These are phyloP conservation scores for Drosophila bifasciata DNA, from an alignment of 1,140 invertebrate species.

Conservation along the genomic window DNA sequence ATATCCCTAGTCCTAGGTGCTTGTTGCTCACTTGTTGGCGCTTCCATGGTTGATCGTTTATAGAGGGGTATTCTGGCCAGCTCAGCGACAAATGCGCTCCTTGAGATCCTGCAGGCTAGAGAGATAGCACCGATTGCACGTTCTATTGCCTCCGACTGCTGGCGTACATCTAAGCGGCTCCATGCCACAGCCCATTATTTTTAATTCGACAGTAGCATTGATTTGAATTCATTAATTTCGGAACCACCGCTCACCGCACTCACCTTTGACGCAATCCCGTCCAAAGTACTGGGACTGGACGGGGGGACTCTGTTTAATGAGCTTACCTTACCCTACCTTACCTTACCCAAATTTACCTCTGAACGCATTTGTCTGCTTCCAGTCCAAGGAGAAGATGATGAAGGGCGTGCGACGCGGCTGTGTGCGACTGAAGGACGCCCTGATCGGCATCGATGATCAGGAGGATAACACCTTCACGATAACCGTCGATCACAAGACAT, in stretches of 20 bases:
- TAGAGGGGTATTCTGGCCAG: neutral
- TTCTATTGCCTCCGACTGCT: constrained; percentile 84
- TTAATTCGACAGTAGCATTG: constrained; percentile 77
- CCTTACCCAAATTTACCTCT: constrained; percentile 15
- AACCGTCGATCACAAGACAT: constrained; percentile 99
- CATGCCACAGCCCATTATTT: constrained; percentile 85
- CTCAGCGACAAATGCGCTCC: neutral
- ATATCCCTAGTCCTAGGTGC: neutral
- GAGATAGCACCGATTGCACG: neutral
- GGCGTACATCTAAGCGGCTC: constrained; percentile 86
- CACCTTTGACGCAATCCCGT: constrained; percentile 7
- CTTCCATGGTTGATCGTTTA: constrained; percentile 52
- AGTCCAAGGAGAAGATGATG: constrained; percentile 99
- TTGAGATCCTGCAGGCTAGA: constrained; percentile 1
- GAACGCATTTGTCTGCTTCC: constrained; percentile 82
- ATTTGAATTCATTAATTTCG: constrained; percentile 27
- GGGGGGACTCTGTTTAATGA: constrained; percentile 5
- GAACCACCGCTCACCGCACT: neutral
- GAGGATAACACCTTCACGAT: constrained; percentile 99
- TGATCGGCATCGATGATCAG: constrained; percentile 99
- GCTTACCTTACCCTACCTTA: constrained; percentile 10
- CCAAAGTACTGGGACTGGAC: no score
- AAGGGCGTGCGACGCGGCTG: constrained; percentile 97
- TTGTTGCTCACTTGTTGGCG: constrained; percentile 23
- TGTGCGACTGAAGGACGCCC: constrained; percentile 95